Evolutionary conservation across 2,797 vertebrate species (phyloP), one percentile per base, ranked within the genome.

Genomic region (Paratrypauchen microcephalus): DNA sequence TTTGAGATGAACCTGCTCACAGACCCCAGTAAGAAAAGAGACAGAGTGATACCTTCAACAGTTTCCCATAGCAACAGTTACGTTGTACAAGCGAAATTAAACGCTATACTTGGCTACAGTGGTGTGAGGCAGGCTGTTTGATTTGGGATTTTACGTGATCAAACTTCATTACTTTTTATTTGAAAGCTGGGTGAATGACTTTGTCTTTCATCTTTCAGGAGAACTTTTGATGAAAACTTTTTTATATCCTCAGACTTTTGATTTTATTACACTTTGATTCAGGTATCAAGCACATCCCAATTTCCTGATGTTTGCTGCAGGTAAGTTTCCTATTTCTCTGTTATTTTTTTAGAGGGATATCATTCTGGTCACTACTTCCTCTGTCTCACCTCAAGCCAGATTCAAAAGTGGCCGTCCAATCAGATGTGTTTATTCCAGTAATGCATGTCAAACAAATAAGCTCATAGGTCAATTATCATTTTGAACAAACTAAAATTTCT

Each of bases 151-250:
- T 69, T 56, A 48, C 52, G 30, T 70, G 68, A 70, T 70, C 81
- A 62, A 74, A 77, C 36, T 68, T 73, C 61, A 82, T 84, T 70
- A 76, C 28, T 62, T 45, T 32, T 41, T 61, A 67, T 72, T 32
- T 41, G 21, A 55, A 64, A 57, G 32, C 59, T 59, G 59, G 47
- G 74, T 32, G 71, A 74, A 69, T 66, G 45, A 69, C 70, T 76
- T 86, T 79, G 36, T 72, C 70, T 80, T 81, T 82, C 62, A 83
- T 83, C 76, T 82, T 74, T 54, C 67, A 70, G 65, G 61, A 77
- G 77, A 55, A 70, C 11, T 23, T 64, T 11, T 3, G 13, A 13
- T 58, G 24, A 6, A 30, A 18, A 30, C 21, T 21, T 15, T 57
- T 57, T 57, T 16, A 28, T 16, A 57, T 57, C 16, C 11, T 45